Conservation (phyloP, 2,113 vertebrate species). For the Hemiprocne comata region DNA sequence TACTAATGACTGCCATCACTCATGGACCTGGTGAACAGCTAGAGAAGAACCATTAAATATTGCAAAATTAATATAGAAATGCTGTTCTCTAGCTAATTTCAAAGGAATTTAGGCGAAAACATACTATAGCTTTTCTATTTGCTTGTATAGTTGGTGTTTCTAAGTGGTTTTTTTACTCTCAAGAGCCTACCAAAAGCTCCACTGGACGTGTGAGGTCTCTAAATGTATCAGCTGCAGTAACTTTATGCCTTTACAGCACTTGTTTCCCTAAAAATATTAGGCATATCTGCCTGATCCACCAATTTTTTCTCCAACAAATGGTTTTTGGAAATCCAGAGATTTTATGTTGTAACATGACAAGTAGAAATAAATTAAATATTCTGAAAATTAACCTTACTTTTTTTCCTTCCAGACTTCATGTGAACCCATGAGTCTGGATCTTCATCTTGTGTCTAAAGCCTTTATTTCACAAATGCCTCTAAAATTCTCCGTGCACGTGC, state of each 20-base stretch:
- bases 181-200: neutral
- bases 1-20: neutral
- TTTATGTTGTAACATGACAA: neutral
- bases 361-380: neutral
- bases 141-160: neutral
- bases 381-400: neutral
- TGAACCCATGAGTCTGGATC: neutral
- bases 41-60: neutral
- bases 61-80: neutral
- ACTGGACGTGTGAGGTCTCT: neutral
- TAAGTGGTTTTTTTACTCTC: neutral
- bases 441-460: neutral
- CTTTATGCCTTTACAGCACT: neutral
- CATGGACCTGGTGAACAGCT: neutral
- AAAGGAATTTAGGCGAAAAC: neutral
- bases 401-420: neutral
- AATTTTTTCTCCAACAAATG: neutral
- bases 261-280: neutral
- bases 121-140: neutral
- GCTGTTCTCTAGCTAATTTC: neutral
- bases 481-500: neutral
- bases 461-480: neutral
- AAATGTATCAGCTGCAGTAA: neutral
- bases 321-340: neutral
- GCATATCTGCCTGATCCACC: neutral